Conservation (phyloP, 2,797 vertebrate species). For the Amblyopsis hoosieri region DNA sequence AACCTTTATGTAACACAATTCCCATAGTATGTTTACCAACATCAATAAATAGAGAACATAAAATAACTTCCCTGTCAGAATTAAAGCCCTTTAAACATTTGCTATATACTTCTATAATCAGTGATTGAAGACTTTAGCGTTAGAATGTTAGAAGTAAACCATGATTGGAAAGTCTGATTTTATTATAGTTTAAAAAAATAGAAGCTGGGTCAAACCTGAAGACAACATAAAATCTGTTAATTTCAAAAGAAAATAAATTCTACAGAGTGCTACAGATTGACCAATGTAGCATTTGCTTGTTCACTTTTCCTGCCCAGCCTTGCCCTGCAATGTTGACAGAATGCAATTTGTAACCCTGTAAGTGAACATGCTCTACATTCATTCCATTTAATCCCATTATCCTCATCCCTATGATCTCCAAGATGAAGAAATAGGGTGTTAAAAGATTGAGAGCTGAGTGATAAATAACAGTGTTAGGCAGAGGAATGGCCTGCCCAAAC, state of each 20-base stretch:
- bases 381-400: slow-evolving; percentile 5
- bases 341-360: slow-evolving; percentile 34
- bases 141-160: too few species aligned
- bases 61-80: slow-evolving; percentile 15
- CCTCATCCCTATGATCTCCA: slow-evolving; percentile 9
- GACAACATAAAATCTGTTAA: slow-evolving; percentile 7
- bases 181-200: slow-evolving; percentile 11
- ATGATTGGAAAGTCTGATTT: not conserved
- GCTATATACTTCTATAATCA: slow-evolving; percentile 1
- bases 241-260: slow-evolving; percentile 21
- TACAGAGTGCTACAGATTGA: slow-evolving; percentile 14
- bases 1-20: slow-evolving; percentile 23
- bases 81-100: not conserved
- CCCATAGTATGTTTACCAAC: slow-evolving; percentile 34
- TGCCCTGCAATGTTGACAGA: slow-evolving; percentile 16
- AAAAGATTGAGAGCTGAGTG: too few species aligned
- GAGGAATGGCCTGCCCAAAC: not conserved
- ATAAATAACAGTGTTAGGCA: slow-evolving; percentile 2
- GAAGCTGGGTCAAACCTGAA: slow-evolving; percentile 9
- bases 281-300: slow-evolving; percentile 20
- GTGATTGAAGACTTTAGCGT: not conserved
- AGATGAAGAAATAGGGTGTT: slow-evolving; percentile 6
- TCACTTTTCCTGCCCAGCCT: slow-evolving; percentile 19
- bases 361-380: not conserved
- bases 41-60: slow-evolving; percentile 74